phyloP scores from a whole-genome alignment of 2,888 invertebrate species.

The Drosophila borborema region DNA sequence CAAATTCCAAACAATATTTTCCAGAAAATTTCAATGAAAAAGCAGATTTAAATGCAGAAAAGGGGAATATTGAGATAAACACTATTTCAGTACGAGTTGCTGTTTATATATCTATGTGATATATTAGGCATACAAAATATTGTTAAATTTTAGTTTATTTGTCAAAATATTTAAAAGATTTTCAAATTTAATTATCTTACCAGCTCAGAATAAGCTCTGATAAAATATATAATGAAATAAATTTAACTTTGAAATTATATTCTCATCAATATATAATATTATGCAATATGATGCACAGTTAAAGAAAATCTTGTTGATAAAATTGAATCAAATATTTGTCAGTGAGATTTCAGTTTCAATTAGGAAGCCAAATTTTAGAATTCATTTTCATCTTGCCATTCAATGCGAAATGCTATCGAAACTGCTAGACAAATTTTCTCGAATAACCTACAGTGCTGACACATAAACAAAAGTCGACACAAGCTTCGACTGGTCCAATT shows the following conservation, averaged over 20 bases:
- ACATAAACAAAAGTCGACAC: slow-evolving; percentile 11
- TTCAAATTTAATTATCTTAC: no score
- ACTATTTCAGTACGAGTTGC: no score
- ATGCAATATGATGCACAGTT: no score
- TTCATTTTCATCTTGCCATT: background rate
- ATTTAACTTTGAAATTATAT: no score
- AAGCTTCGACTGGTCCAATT: slow-evolving; percentile 54
- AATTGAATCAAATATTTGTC: background rate
- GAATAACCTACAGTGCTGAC: slow-evolving; percentile 3
- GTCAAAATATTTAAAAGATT: no score
- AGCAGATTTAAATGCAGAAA: background rate
- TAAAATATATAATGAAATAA: no score
- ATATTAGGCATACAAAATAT: no score
- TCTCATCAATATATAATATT: no score
- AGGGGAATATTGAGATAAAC: background rate
- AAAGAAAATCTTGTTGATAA: background rate
- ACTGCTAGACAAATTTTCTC: background rate
- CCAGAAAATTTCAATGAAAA: background rate
- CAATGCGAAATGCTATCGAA: background rate
- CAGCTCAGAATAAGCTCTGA: no score
- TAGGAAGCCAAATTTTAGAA: background rate
- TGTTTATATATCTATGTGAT: no score
- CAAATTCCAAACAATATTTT: background rate
- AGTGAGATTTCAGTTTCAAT: background rate
- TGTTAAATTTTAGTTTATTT: no score